Base-by-base conservation (phyloP, 2,797 vertebrate genomes). In the Aldrovandia affinis region DNA sequence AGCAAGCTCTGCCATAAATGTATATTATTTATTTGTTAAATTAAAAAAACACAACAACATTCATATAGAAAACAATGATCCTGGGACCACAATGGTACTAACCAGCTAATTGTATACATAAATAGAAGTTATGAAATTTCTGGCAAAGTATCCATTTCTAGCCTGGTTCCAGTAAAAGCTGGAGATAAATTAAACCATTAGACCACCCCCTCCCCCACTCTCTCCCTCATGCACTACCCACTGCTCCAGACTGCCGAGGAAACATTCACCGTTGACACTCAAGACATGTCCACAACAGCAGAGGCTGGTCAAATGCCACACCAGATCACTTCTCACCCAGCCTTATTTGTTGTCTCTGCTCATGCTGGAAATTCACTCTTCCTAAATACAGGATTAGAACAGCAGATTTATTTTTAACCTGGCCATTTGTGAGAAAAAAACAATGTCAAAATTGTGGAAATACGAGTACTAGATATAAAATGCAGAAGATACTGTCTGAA, bases 91-190 rank as follows among this genome's bases (percentile, higher is more conserved):
- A 83, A 90, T 89, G 87, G 89, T 85, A 81, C 85, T 86, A 44
- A 52, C 73, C 73, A 77, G 39, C 36, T 18, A 87, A 90, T 88
- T 89, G 91, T 90, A 91, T 68, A 90, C 84, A 90, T 85, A 85
- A 90, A 88, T 84, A 83, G 30, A 70, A 84, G 85, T 88, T 88
- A 90, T 88, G 86, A 88, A 88, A 90, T 91, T 85, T 88, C 83
- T 89, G 85, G 85, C 86, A 80, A 73, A 52, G 83, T 81, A 86
- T 87, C 85, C 15, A 88, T 89, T 85, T 90, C 86, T 91, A 90
- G 88, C 84, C 30, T 18, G 78, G 81, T 87, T 90, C 88, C 88
- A 91, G 75, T 83, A 65, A 61, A 86, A 90, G 18, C 84, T 18
- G 78, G 44, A 88, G 63, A 87, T 82, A 86, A 59, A 84, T 81